Conservation (phyloP, 1,140 invertebrate genomes). For the Lasaia peninsularis region DNA sequence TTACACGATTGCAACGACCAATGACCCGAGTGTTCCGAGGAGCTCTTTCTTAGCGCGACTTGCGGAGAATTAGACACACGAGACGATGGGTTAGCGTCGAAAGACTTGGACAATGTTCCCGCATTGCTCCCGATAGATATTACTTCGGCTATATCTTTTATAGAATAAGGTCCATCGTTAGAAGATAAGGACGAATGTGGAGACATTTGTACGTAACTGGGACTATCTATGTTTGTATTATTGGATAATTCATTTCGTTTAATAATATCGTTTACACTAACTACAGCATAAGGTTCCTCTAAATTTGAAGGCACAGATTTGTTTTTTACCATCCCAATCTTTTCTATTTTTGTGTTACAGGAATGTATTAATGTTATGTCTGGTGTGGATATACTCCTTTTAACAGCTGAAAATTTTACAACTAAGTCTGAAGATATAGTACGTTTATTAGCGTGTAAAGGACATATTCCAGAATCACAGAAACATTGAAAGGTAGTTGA, state of each 20-base stretch:
- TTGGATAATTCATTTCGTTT: slow-evolving; percentile 33
- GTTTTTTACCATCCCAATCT: slow-evolving; percentile 48
- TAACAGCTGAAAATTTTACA: slow-evolving; percentile 66
- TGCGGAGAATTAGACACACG: slow-evolving; percentile 51
- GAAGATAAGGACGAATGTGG: slow-evolving; percentile 47
- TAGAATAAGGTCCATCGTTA: slow-evolving; percentile 51
- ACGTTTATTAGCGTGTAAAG: slow-evolving; percentile 55
- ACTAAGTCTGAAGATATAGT: slow-evolving; percentile 44
- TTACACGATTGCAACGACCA: slow-evolving; percentile 64
- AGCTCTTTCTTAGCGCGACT: slow-evolving; percentile 52
- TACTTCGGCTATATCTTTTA: slow-evolving; percentile 65
- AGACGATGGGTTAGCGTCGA: slow-evolving; percentile 46
- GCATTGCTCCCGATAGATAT: slow-evolving; percentile 49
- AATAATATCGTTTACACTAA: slow-evolving; percentile 46
- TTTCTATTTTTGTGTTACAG: slow-evolving; percentile 47
- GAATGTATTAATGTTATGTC: slow-evolving; percentile 55
- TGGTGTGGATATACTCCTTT: slow-evolving; percentile 68
- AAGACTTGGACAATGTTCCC: slow-evolving; percentile 39
- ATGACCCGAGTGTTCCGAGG: slow-evolving; percentile 67
- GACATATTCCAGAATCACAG: slow-evolving; percentile 58
- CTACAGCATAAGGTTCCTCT: slow-evolving; percentile 60
- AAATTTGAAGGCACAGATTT: slow-evolving; percentile 55
- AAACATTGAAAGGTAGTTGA: slow-evolving; percentile 65
- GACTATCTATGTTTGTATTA: slow-evolving; percentile 23
- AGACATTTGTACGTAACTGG: slow-evolving; percentile 43